Evolutionary conservation across 92 coral and sea anemone genomes (phyloP), one percentile per base, ranked within the genome.

Genomic region (Palythoa heliodiscus): DNA sequence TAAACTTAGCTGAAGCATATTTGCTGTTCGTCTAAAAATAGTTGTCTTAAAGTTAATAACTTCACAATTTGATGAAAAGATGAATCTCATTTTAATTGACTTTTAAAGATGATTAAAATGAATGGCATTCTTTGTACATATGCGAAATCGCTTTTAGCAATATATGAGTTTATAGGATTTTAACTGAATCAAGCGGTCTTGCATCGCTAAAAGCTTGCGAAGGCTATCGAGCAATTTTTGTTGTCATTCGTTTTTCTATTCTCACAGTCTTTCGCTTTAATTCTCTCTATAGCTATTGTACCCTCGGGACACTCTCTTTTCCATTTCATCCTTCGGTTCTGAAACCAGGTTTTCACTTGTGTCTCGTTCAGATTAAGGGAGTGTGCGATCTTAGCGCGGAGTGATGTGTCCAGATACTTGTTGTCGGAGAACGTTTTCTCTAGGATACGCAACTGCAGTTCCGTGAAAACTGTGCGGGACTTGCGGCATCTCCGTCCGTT

Each of bases 261-360:
- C 6, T 66, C 74, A 13, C 73, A 66, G 73, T 25, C 58, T 66
- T 80, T 80, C n/a, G 58, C 63, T 48, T 68, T 66, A 40, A 73
- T 60, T 80, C 84, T 80, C 5, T 80, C 84, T 43, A 47, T 39
- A 20, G 84, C 71, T 23, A 52, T 80, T 25, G 84, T 53, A 48
- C 15, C 66, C 11, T 66, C 39, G 10, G 84, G 84, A 13, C 74
- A 80, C 23, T 80, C 74, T 63, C 74, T 47, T 47, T 80, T 80
- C 84, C 84, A 80, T 40, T 80, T 80, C 84, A 80, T 80, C 48
- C 84, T 43, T 24, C 84, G 84, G 39, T 80, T 80, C 14, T 80
- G 84, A 66, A 80, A 80, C 84, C 84, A 80, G 14, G 84, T 80
- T 66, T 80, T 80, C 73, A 80, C 84, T 68, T 80, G 84, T 13